Percentiles rank a stretch among this genome's conserved stretches.
phyloP scores from a whole-genome alignment of 1,140 invertebrate genomes.

The Papilio glaucus region DNA sequence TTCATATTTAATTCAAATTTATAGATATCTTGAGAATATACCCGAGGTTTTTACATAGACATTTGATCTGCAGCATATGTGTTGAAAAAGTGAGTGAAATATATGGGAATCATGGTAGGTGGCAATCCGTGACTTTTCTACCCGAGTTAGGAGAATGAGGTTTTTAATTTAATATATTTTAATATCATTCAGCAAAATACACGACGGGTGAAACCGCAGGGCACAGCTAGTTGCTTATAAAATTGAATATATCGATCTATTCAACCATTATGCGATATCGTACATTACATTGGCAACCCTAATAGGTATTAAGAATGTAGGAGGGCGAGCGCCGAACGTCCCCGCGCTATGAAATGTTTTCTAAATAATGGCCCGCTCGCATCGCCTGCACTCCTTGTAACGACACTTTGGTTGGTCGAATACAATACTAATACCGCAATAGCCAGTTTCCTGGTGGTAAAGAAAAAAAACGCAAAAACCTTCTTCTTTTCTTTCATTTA shows the following conservation, averaged over 20 bases:
- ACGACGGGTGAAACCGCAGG: too few species aligned
- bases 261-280: neutral
- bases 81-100: too few species aligned
- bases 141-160: too few species aligned
- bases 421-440: neutral
- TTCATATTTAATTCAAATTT: neutral
- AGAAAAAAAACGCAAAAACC: too few species aligned
- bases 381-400: slow-evolving; percentile 12
- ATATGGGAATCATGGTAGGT: too few species aligned
- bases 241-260: neutral
- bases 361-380: slow-evolving; percentile 23
- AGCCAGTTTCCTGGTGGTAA: too few species aligned
- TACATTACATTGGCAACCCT: neutral
- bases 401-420: neutral
- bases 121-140: too few species aligned
- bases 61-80: too few species aligned
- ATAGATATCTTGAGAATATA: neutral
- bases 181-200: too few species aligned
- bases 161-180: too few species aligned
- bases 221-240: too few species aligned
- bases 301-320: slow-evolving; percentile 35
- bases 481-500: too few species aligned
- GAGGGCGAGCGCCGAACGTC: slow-evolving; percentile 25
- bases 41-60: neutral
- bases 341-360: slow-evolving; percentile 21